Percentiles rank a stretch among this genome's conserved stretches.
Conservation (phyloP, 2,888 invertebrate genomes). For the Pristionchus arcanus region DNA sequence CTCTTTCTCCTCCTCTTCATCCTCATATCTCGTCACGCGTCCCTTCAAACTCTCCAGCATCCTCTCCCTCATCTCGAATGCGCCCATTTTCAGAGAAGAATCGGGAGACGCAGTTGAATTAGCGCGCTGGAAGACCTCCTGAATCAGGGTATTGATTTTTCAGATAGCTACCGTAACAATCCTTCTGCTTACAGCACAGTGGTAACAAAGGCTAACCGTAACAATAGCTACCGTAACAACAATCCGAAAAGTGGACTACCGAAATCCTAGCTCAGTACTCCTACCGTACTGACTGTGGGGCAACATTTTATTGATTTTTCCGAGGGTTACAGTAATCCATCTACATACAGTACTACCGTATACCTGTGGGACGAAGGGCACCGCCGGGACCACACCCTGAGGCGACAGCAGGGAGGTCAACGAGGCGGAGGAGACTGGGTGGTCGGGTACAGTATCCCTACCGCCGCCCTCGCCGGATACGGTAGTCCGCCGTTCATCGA, state of each 20-base stretch:
- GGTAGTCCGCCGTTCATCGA: slow-evolving; percentile 23
- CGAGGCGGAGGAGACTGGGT: background rate
- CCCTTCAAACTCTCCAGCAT: slow-evolving; percentile 66
- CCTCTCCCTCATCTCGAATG: slow-evolving; percentile 67
- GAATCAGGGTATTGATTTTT: background rate
- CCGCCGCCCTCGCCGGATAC: background rate
- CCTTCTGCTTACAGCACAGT: background rate
- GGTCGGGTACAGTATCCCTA: background rate
- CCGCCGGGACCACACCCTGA: slow-evolving; percentile 18
- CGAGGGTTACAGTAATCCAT: too few species aligned
- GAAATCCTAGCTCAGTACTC: background rate
- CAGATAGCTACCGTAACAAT: background rate
- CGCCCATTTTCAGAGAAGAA: slow-evolving; percentile 58
- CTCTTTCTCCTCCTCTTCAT: slow-evolving; percentile 25
- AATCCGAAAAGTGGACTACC: background rate
- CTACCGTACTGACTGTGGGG: slow-evolving; percentile 18
- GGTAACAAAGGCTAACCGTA: too few species aligned
- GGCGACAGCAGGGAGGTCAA: background rate
- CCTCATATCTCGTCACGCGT: slow-evolving; percentile 56
- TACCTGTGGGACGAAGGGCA: slow-evolving; percentile 50
- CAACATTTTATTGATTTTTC: too few species aligned
- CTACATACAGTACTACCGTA: too few species aligned
- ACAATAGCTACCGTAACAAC: background rate
- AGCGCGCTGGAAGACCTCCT: slow-evolving; percentile 28
- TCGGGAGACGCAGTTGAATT: background rate